These are phyloP conservation scores for Magallana gigas DNA, from an alignment of 1,140 invertebrate species.

Conservation along the genomic window DNA sequence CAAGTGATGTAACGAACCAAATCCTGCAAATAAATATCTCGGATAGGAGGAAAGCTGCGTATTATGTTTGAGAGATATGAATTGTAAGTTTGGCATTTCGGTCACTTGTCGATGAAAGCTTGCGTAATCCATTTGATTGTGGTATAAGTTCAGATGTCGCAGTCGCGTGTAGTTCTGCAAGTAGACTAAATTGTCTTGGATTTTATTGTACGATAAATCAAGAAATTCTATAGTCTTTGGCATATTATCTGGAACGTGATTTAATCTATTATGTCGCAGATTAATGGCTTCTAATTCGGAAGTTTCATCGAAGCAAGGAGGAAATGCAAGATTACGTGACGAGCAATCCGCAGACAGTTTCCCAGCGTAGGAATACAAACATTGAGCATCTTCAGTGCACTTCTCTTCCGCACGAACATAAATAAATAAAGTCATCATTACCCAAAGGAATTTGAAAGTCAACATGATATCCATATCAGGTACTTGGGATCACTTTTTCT, in stretches of 20 bases:
- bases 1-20: neutral
- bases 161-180: neutral
- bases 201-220: neutral
- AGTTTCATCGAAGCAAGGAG: neutral
- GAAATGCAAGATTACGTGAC: neutral
- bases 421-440: neutral
- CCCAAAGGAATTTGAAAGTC: neutral
- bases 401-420: neutral
- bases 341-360: neutral
- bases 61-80: conserved; percentile 1
- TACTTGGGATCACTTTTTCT: too few species aligned
- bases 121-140: neutral
- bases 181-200: neutral
- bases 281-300: neutral
- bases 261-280: neutral
- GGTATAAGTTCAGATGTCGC: neutral
- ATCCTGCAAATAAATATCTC: neutral
- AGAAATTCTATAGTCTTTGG: neutral
- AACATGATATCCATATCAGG: too few species aligned
- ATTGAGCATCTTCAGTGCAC: neutral
- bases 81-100: neutral
- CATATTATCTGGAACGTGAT: neutral
- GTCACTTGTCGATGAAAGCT: neutral
- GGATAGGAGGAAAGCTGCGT: neutral
- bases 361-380: neutral